Evolutionary conservation across 2,888 invertebrate species (phyloP).

Genomic region (Allolobophora icterica): DNA sequence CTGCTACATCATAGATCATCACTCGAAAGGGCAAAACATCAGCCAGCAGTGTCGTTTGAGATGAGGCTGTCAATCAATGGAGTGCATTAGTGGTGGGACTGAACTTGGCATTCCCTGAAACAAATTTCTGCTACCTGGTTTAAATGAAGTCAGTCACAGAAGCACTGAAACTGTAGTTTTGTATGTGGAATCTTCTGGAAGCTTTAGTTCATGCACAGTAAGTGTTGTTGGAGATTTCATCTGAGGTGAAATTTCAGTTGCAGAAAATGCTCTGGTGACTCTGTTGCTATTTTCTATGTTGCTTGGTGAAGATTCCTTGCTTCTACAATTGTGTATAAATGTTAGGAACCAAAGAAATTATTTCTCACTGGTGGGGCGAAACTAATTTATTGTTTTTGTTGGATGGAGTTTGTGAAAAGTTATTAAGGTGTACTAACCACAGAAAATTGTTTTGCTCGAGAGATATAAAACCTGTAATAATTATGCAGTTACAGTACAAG

Average conservation of each 20-base stretch:
- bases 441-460: not conserved
- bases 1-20: conserved; percentile 2
- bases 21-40: not conserved
- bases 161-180: not conserved
- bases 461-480: not conserved
- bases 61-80: not conserved
- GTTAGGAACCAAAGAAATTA: not conserved
- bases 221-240: not conserved
- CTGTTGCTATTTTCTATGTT: not conserved
- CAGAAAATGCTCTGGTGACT: not conserved
- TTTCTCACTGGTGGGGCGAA: not conserved
- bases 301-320: not conserved
- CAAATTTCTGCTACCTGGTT: not conserved
- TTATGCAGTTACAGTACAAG: not conserved
- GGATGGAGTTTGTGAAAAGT: not conserved
- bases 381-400: conserved; percentile 1
- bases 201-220: not conserved
- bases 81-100: conserved; percentile 4
- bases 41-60: not conserved
- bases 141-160: not conserved
- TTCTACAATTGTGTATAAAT: not conserved
- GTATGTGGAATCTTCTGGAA: not conserved
- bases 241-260: not conserved
- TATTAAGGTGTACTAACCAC: not conserved
- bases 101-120: not conserved